Base-by-base conservation (phyloP, 2,888 invertebrate species). In the Drosophila nr. fundita region DNA sequence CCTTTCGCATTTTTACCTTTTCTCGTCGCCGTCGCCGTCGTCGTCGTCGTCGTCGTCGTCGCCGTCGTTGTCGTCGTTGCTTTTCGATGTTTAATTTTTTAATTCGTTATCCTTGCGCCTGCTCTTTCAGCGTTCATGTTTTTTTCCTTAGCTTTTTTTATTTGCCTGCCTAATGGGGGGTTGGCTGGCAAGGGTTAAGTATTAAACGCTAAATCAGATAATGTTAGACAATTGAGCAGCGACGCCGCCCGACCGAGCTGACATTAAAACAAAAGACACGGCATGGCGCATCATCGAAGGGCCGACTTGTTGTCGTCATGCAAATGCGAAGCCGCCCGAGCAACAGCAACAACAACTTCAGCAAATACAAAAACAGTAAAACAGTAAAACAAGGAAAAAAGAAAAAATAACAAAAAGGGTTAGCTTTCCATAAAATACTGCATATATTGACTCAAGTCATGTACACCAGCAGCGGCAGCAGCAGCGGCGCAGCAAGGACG, bases 81-180 rank as follows among this genome's bases (percentile, higher is more conserved):
- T 84, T 87, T 87, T 80, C 88, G 89, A 89, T 82, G 87, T 80
- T 89, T 91, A 91, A 86, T 91, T 90, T 83, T 90, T 90, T 90
- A 90, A 90, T 91, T 90, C 91, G 91, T 91, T 90, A 87, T 87
- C 89, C 90, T 90, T 89, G 83, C 83, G 83, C 89, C 84, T 82
- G 68, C 68, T 68, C 59, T 61, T 76, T 64, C 83, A 69, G 64
- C 63, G 60, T 63, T 62, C 54, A 34, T 32, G 27, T 61, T 29
- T 79, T 65, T 61, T 48, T 48, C 15, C 7, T 45, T 45, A 24
- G 45, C 45, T 59, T 69, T 79, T 60, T 78, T 65, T 68, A 59
- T 67, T 62, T 45, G 69, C 63, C 54, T 68, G 76, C 63, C 77
- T 80, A 80, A 80, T 81, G 78, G 82, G 18, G 58, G 49, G 34